A percentile compares a stretch with the other conserved stretches of the same genome.
phyloP scores from a whole-genome alignment of 2,113 vertebrate species.

The Amazona vittata region DNA sequence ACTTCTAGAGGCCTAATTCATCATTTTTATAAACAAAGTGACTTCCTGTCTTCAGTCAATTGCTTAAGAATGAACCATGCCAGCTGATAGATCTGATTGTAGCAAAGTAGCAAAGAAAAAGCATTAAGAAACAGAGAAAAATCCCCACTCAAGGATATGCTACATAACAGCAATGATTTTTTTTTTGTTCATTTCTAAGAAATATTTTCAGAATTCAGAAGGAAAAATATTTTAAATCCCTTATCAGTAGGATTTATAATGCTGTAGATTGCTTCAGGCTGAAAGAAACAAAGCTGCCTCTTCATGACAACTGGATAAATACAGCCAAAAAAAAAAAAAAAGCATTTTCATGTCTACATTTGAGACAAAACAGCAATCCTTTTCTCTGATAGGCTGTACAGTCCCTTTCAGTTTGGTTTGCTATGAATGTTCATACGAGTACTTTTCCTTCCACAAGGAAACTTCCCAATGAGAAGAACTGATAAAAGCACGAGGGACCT shows the following conservation, averaged over 20 bases:
- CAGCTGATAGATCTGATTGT: neutral
- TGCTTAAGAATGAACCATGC: neutral
- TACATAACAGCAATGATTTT: neutral
- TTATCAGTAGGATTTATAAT: neutral
- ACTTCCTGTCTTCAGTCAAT: conserved; percentile 24
- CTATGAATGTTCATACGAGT: neutral
- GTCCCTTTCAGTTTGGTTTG: neutral
- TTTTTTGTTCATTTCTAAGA: neutral
- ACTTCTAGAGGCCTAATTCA: conserved; percentile 14
- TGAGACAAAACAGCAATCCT: neutral
- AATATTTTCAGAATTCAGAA: neutral
- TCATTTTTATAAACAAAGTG: conserved; percentile 33
- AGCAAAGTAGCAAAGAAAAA: neutral
- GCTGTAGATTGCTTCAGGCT: neutral
- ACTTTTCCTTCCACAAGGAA: neutral
- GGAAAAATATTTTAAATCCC: neutral
- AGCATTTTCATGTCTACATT: neutral
- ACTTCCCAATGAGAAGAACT: neutral
- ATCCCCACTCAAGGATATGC: neutral
- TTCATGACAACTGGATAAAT: neutral
- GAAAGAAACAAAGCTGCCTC: neutral
- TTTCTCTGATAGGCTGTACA: neutral
- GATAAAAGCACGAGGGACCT: neutral
- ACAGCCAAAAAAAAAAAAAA: neutral
- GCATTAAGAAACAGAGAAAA: neutral